A percentile compares a stretch with the other conserved stretches of the same genome.
Evolutionary conservation across 2,888 invertebrate genomes (phyloP).

Genomic region (Acleris laterana): DNA sequence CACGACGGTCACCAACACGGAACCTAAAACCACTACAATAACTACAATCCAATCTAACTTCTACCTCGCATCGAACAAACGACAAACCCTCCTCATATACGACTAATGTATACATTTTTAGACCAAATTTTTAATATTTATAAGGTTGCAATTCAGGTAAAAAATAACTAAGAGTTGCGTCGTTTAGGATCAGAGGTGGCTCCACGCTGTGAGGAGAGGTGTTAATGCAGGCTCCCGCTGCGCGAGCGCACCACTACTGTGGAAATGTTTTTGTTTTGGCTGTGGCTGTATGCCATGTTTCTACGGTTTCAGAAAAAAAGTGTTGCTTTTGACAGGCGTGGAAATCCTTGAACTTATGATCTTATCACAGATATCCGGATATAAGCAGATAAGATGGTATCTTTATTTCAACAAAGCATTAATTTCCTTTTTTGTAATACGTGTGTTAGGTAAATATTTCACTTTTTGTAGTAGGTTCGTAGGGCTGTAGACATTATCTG

Average conservation of each 20-base stretch:
- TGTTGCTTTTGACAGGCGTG: constrained; percentile 16
- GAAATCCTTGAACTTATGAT: constrained; percentile 1
- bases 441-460: no score
- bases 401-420: no score
- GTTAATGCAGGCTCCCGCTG: constrained; percentile 66
- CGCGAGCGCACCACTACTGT: constrained; percentile 29
- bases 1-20: background rate
- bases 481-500: no score
- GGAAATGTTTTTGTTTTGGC: constrained; percentile 29
- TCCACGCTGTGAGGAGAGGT: constrained; percentile 61
- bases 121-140: no score
- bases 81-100: no score
- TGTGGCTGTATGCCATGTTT: constrained; percentile 29
- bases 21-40: constrained; percentile 5
- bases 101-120: no score
- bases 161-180: background rate
- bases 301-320: constrained; percentile 12
- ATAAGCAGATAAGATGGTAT: no score
- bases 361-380: no score
- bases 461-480: no score
- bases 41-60: constrained; percentile 10
- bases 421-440: no score
- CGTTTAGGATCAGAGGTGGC: constrained; percentile 27
- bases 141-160: background rate
- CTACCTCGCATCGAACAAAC: background rate